Conservation (phyloP, 2,113 vertebrate genomes). For the Echinops telfairi region DNA sequence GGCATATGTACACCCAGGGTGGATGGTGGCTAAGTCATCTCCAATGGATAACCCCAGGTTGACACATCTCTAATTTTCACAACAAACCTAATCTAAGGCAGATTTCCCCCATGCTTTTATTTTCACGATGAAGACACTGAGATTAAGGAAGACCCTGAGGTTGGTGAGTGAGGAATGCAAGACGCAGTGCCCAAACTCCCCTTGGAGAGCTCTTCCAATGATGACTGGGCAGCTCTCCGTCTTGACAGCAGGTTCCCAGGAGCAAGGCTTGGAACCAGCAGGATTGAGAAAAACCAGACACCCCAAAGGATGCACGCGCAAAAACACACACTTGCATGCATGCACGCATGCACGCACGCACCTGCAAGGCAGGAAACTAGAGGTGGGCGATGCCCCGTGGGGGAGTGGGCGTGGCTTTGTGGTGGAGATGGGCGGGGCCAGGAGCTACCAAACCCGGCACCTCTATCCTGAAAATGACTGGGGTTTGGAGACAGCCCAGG, state of each 20-base stretch:
- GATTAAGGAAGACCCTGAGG: neutral
- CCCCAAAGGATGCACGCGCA: neutral
- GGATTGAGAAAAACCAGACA: slow-evolving; percentile 56
- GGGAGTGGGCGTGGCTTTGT: too few species aligned
- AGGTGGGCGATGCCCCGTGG: too few species aligned
- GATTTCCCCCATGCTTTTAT: neutral
- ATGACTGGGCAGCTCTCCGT: neutral
- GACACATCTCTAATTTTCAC: neutral
- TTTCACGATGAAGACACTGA: neutral
- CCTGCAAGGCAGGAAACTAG: too few species aligned
- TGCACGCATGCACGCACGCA: too few species aligned
- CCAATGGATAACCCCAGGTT: neutral
- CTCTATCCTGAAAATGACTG: neutral
- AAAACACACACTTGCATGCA: too few species aligned
- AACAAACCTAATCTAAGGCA: too few species aligned
- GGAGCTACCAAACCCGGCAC: accelerated
- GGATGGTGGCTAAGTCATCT: too few species aligned
- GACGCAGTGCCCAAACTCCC: neutral
- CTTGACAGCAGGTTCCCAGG: neutral
- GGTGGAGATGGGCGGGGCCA: neutral
- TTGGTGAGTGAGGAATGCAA: neutral
- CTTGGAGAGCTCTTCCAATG: neutral
- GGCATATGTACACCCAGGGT: too few species aligned
- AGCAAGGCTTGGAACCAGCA: neutral
- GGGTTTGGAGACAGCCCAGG: neutral